phyloP scores from a whole-genome alignment of 2,113 vertebrate species.

The Menidia beryllina region DNA sequence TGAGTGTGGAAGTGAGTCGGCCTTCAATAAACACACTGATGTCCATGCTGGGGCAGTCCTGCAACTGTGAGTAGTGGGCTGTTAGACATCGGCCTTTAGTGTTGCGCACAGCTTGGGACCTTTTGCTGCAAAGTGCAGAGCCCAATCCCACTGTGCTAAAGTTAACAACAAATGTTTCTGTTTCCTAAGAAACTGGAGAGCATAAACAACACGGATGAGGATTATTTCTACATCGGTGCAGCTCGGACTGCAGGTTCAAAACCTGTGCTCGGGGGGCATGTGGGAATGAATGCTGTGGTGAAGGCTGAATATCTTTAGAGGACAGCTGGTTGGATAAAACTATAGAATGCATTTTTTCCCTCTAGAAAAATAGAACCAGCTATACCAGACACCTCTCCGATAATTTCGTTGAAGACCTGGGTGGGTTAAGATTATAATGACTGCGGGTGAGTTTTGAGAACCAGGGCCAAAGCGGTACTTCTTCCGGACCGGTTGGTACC shows the following conservation, averaged over 20 bases:
- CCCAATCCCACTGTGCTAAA: slow-evolving; percentile 32
- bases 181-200: slow-evolving; percentile 34
- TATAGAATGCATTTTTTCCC: not conserved
- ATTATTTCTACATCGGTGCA: slow-evolving; percentile 9
- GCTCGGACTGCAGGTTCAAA: slow-evolving; percentile 13
- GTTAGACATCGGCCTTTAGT: slow-evolving; percentile 34
- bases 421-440: not conserved
- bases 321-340: not conserved
- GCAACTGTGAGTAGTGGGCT: slow-evolving; percentile 38
- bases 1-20: slow-evolving; percentile 9
- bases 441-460: too few relatives aligned
- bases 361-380: not conserved
- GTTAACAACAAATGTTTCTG: slow-evolving; percentile 23
- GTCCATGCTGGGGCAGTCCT: slow-evolving; percentile 29
- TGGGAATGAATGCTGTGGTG: not conserved
- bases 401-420: not conserved
- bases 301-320: not conserved
- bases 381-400: not conserved
- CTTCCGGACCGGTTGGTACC: too few relatives aligned
- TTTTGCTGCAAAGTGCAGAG: slow-evolving; percentile 36
- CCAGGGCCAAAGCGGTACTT: too few relatives aligned
- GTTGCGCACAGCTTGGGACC: slow-evolving; percentile 39
- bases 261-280: not conserved
- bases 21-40: slow-evolving; percentile 41
- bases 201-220: not conserved